These are phyloP conservation scores for Diarsia rubi DNA, from an alignment of 2,888 invertebrate species.

Conservation along the genomic window DNA sequence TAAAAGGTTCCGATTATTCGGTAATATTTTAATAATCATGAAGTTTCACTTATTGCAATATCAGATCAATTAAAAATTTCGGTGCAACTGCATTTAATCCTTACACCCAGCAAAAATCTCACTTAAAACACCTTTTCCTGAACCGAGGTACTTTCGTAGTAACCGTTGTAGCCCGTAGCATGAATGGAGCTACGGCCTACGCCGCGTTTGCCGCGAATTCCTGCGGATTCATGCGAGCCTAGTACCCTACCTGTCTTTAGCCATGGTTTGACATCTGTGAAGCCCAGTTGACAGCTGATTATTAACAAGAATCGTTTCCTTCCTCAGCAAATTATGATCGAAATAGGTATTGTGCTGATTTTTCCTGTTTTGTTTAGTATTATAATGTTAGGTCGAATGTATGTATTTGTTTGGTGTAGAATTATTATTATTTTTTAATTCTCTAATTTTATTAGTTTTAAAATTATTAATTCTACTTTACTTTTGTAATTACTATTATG, in stretches of 20 bases:
- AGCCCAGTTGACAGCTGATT: slow-evolving; percentile 85
- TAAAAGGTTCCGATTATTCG: not conserved
- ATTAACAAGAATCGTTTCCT: slow-evolving; percentile 59
- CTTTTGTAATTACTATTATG: not conserved
- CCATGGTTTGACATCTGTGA: slow-evolving; percentile 88
- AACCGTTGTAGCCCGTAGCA: slow-evolving; percentile 39
- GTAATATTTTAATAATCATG: not conserved
- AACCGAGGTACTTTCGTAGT: slow-evolving; percentile 34
- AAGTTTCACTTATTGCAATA: not conserved
- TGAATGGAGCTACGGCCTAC: slow-evolving; percentile 53
- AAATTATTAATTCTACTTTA: not conserved
- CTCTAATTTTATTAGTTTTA: slow-evolving; percentile 8
- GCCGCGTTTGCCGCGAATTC: slow-evolving; percentile 51
- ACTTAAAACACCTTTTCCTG: slow-evolving; percentile 22
- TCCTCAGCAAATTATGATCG: slow-evolving; percentile 24
- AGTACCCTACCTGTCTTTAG: slow-evolving; percentile 85
- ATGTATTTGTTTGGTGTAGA: not conserved
- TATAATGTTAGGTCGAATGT: not conserved
- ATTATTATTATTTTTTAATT: not conserved
- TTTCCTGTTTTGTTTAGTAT: slow-evolving; percentile 1
- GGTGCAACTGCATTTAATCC: not conserved
- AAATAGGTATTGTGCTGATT: not conserved
- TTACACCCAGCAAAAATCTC: not conserved
- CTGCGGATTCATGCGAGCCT: slow-evolving; percentile 76
- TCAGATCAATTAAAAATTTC: not conserved